phyloP scores from a whole-genome alignment of 2,113 vertebrate genomes.

The Telmatochromis sp. region DNA sequence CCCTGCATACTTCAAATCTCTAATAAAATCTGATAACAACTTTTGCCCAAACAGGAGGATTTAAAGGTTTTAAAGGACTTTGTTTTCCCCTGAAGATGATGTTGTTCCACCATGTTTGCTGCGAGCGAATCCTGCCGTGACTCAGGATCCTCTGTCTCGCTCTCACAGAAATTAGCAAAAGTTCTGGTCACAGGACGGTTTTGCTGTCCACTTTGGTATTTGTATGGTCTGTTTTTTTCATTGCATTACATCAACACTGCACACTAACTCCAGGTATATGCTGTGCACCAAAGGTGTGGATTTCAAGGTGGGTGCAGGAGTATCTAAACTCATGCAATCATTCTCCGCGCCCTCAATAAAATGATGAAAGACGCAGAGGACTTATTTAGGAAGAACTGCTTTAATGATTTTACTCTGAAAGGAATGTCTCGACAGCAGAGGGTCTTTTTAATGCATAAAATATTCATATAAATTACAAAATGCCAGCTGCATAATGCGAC shows the following conservation, averaged over 20 bases:
- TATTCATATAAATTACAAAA: background rate
- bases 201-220: background rate
- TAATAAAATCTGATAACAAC: background rate
- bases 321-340: background rate
- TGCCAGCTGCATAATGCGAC: background rate
- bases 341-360: background rate
- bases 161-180: background rate
- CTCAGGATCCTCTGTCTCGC: background rate
- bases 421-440: background rate
- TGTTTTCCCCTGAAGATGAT: background rate
- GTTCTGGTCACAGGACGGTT: fast-evolving
- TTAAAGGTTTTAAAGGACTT: background rate
- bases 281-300: background rate
- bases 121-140: fast-evolving
- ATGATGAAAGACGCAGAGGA: background rate
- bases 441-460: background rate
- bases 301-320: background rate
- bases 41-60: background rate
- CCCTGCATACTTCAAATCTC: background rate
- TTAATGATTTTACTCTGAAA: background rate
- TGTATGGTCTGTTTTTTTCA: background rate
- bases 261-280: background rate
- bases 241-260: background rate
- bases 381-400: background rate
- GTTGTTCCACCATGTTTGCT: background rate